Base-by-base conservation (phyloP, 2,113 vertebrate species). In the Tetraodon nigroviridis region DNA sequence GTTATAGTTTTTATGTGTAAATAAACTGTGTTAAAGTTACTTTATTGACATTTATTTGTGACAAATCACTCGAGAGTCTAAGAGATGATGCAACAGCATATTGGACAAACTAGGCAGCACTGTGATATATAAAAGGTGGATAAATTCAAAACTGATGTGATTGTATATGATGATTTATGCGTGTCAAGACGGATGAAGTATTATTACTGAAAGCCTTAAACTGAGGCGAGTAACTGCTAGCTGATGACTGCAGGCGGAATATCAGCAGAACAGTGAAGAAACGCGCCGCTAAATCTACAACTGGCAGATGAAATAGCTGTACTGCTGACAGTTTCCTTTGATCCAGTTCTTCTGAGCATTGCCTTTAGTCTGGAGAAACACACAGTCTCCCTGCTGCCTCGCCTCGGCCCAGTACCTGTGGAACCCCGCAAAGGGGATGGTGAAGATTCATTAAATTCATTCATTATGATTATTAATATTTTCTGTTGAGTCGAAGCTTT, bases 291-390 rank as follows among this genome's bases (percentile, higher is more conserved):
- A 3, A 46, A 63, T 0, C 14, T 27, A 1, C 44, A 67, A 51
- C 62, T 90, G 78, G 55, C 90, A 91, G 77, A 91, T 87, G 86
- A 75, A 90, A 69, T 84, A 82, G 4, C 51, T 20, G 22, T 17
- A 1, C 1, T 5, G 0, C 0, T 1, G 0, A 47, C 88, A 90
- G 4, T 29, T 0, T 0, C 11, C 18, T 11, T 0, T 63, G 2
- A 6, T 1, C 90, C 90, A 91, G 79, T 73, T 89, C n/a, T 29
- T 71, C 10, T 41, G 15, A 16, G 5, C 0, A 4, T 12, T 17
- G 0, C 1, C 2, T 0, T 1, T 3, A 14, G 42, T 58, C 6
- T 1, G 40, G 41, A 91, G 53, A 2, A 73, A 4, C 20, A 29
- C 87, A 61, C 90, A 90, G 1, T 76, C 19, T 1, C 52, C 73